Evolutionary conservation across 2,113 vertebrate species (phyloP).

Genomic region (Mesocricetus auratus): DNA sequence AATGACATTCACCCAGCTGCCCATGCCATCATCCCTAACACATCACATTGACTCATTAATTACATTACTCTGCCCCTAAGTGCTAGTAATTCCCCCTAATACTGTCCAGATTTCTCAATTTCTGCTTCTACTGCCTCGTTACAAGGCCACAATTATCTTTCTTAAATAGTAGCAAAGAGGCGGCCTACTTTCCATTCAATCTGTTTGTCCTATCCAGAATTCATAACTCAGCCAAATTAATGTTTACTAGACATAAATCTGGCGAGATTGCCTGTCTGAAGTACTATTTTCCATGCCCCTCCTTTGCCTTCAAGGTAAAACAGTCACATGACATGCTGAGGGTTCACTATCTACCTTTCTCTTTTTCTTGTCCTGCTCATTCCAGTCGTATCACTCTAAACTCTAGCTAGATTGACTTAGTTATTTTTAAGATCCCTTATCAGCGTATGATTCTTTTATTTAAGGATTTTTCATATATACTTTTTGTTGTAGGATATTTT

Average conservation of each 20-base stretch:
- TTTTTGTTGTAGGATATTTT: neutral
- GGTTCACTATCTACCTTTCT: neutral
- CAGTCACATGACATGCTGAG: neutral
- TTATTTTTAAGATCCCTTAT: neutral
- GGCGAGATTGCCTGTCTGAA: neutral
- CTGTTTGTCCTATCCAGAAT: neutral
- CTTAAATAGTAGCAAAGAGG: neutral
- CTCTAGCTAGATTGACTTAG: neutral
- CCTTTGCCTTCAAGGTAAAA: neutral
- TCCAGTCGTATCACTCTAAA: neutral
- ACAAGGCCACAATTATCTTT: neutral
- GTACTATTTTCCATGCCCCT: neutral
- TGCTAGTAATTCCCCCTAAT: neutral
- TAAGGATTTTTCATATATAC: neutral
- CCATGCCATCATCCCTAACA: neutral
- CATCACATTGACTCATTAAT: neutral
- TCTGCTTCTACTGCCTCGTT: neutral
- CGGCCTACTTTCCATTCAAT: neutral
- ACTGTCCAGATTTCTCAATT: neutral
- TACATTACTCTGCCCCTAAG: neutral
- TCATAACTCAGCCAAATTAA: constrained; percentile 18
- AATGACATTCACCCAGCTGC: neutral
- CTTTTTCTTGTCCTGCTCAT: neutral
- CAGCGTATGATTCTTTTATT: neutral
- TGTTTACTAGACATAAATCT: neutral